Evolutionary conservation across 2,113 vertebrate species (phyloP).

Genomic region (Eulemur macaco): DNA sequence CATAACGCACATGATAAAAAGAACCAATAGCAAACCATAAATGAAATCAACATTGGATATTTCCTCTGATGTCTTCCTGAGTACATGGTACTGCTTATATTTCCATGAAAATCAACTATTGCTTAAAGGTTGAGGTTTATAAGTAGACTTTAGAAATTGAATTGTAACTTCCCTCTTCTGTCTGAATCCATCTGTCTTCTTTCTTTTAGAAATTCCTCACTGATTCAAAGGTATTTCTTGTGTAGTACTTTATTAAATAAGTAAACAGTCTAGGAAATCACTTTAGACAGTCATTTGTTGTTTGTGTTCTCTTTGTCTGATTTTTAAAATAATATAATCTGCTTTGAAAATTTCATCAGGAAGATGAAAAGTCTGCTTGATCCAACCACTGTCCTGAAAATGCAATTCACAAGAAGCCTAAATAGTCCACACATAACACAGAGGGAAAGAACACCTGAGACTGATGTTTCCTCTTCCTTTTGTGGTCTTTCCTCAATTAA

Average conservation of each 20-base stretch:
- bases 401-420: neutral
- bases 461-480: neutral
- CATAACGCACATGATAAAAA: neutral
- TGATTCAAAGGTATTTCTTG: neutral
- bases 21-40: neutral
- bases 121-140: neutral
- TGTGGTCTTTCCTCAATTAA: neutral
- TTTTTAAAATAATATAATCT: slow-evolving; percentile 19
- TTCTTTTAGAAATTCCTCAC: neutral
- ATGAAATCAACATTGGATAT: neutral
- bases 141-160: neutral
- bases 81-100: neutral
- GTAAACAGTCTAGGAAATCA: neutral
- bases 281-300: neutral
- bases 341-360: neutral
- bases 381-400: neutral
- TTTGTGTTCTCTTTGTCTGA: neutral
- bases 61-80: neutral
- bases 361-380: neutral
- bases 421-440: fast-evolving
- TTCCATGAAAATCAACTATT: neutral
- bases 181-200: neutral
- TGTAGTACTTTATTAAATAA: neutral
- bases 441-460: neutral
- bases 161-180: neutral